These are phyloP conservation scores for Periparus ater DNA, from an alignment of 2,797 vertebrate species.

Conservation along the genomic window DNA sequence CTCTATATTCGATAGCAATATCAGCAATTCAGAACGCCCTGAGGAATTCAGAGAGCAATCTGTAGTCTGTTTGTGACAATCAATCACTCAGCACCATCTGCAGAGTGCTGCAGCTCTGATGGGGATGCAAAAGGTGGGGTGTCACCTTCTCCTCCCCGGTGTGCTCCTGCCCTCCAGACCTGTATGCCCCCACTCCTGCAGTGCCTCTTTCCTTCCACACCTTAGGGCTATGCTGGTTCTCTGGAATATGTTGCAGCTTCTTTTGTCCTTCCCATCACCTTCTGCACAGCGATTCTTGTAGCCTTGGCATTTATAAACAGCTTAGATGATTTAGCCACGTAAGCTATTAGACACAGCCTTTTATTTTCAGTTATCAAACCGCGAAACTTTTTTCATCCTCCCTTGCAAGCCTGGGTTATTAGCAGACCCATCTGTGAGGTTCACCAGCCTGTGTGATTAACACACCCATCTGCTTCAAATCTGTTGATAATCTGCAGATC, in stretches of 20 bases:
- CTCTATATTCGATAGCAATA: accelerated
- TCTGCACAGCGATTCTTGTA: not conserved
- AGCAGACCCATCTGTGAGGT: not conserved
- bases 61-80: not conserved
- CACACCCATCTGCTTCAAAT: conserved; percentile 10
- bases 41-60: not conserved
- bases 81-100: not conserved
- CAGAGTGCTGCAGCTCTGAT: not conserved
- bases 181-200: not conserved
- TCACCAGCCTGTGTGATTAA: not conserved
- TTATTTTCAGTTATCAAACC: conserved; percentile 19
- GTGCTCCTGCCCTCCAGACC: not conserved
- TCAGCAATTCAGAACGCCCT: not conserved
- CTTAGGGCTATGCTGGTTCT: not conserved
- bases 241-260: not conserved
- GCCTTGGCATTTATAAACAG: not conserved
- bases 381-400: not conserved
- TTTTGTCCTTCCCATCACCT: not conserved
- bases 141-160: accelerated
- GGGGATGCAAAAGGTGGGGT: not conserved
- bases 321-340: not conserved
- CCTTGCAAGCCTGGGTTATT: not conserved
- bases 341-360: not conserved
- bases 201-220: not conserved
- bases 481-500: conserved; percentile 9